phyloP scores from a whole-genome alignment of 2,888 invertebrate species.

The Epistrophe eligans region DNA sequence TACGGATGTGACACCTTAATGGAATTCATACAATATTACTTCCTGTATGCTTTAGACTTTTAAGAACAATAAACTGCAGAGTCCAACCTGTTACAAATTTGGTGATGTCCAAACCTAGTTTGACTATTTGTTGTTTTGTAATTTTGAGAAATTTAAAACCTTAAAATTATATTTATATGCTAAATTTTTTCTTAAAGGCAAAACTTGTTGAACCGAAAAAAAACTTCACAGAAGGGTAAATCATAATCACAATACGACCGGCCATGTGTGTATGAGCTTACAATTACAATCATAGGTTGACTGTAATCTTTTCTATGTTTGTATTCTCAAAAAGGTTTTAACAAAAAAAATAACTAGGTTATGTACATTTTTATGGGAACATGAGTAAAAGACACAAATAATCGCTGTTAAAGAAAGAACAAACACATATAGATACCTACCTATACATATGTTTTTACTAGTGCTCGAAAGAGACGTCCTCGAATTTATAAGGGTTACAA shows the following conservation, averaged over 20 bases:
- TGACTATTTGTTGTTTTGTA: no score
- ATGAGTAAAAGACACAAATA: slow-evolving; percentile 58
- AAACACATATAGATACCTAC: no score
- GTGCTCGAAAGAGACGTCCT: slow-evolving; percentile 50
- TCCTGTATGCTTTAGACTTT: no score
- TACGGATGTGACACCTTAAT: no score
- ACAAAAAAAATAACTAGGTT: slow-evolving; percentile 61
- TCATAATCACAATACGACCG: slow-evolving; percentile 16
- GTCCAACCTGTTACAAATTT: no score
- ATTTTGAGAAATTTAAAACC: no score
- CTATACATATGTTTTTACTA: not conserved
- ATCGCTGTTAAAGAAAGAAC: slow-evolving; percentile 19
- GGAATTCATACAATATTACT: no score
- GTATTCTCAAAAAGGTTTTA: not conserved
- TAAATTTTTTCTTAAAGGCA: no score
- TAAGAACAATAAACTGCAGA: no score
- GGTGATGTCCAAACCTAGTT: no score
- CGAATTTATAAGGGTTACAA: slow-evolving; percentile 61
- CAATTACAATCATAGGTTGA: slow-evolving; percentile 24
- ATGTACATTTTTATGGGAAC: slow-evolving; percentile 62
- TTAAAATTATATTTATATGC: no score
- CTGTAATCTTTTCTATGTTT: slow-evolving; percentile 46
- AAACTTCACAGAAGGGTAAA: not conserved
- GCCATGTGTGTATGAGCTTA: slow-evolving; percentile 9
- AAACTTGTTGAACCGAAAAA: slow-evolving; percentile 12